These are phyloP conservation scores for Ecdyonurus torrentis DNA, from an alignment of 2,888 invertebrate genomes.

Conservation along the genomic window DNA sequence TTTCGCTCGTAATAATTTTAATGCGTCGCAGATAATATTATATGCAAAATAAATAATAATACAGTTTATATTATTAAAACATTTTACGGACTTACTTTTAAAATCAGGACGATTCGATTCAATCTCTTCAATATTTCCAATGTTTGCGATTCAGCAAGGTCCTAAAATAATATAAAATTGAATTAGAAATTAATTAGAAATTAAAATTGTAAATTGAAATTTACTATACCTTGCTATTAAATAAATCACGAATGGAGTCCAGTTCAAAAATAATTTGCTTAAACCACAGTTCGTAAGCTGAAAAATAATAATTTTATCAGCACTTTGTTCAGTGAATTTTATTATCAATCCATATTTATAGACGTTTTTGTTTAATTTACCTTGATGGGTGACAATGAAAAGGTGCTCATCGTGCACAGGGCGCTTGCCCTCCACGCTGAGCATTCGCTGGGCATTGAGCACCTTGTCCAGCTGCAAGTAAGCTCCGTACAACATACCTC, in stretches of 20 bases:
- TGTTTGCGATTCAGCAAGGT: conserved; percentile 79
- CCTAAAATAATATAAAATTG: too few relatives aligned
- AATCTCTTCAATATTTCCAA: conserved; percentile 83
- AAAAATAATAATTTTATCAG: conserved; percentile 19
- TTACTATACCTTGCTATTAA: conserved; percentile 36
- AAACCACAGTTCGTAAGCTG: conserved; percentile 98
- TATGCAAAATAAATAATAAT: too few relatives aligned
- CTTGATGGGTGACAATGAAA: conserved; percentile 96
- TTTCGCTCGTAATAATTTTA: too few relatives aligned
- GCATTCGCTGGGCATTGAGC: conserved; percentile 60
- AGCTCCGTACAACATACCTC: conserved; percentile 77
- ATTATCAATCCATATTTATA: too few relatives aligned
- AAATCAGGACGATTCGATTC: conserved; percentile 78
- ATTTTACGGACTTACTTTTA: too few relatives aligned
- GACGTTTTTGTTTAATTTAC: too few relatives aligned
- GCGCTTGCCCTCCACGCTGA: conserved; percentile 46
- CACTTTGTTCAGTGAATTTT: too few relatives aligned
- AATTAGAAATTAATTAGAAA: too few relatives aligned
- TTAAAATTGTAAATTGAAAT: not conserved
- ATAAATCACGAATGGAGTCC: conserved; percentile 74
- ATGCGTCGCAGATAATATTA: too few relatives aligned
- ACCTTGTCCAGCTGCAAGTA: conserved; percentile 83
- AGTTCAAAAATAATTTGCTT: conserved; percentile 96
- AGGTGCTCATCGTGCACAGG: conserved; percentile 93
- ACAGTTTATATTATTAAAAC: too few relatives aligned